These are phyloP conservation scores for Eudemis profundana DNA, from an alignment of 2,888 invertebrate species.

Conservation along the genomic window DNA sequence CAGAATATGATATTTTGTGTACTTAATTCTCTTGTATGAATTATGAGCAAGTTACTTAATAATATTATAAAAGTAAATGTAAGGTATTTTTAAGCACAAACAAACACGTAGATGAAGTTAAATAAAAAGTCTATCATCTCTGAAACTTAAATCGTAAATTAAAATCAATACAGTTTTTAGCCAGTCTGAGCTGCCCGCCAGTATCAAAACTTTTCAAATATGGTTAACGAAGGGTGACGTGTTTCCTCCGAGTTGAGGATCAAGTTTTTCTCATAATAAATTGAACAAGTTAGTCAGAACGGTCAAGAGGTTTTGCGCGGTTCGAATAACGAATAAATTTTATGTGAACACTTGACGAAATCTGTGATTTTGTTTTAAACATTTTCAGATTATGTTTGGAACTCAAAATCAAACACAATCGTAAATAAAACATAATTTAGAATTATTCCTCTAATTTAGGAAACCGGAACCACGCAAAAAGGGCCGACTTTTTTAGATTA, in stretches of 20 bases:
- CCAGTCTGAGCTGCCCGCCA: constrained; percentile 5
- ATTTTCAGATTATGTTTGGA: too few species aligned
- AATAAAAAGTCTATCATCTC: background rate
- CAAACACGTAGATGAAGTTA: background rate
- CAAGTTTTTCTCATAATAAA: constrained; percentile 61
- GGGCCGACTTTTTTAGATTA: too few species aligned
- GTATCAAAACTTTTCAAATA: constrained; percentile 51
- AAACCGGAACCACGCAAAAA: too few species aligned
- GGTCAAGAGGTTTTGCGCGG: constrained; percentile 63
- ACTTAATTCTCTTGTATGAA: too few species aligned
- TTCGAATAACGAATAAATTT: constrained; percentile 12
- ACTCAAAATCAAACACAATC: background rate
- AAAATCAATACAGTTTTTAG: constrained; percentile 33
- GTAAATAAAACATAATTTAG: too few species aligned
- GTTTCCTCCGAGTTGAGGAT: constrained; percentile 46
- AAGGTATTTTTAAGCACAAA: too few species aligned
- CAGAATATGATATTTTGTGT: too few species aligned
- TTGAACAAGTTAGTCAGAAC: constrained; percentile 48
- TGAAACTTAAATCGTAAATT: constrained; percentile 6
- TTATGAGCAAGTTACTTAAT: too few species aligned
- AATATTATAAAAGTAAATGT: too few species aligned
- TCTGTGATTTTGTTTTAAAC: background rate
- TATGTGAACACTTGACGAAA: background rate
- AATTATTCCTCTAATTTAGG: too few species aligned
- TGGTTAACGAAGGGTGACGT: constrained; percentile 60